Evolutionary conservation across 2,113 vertebrate genomes (phyloP).

Genomic region (Glareola pratincola): DNA sequence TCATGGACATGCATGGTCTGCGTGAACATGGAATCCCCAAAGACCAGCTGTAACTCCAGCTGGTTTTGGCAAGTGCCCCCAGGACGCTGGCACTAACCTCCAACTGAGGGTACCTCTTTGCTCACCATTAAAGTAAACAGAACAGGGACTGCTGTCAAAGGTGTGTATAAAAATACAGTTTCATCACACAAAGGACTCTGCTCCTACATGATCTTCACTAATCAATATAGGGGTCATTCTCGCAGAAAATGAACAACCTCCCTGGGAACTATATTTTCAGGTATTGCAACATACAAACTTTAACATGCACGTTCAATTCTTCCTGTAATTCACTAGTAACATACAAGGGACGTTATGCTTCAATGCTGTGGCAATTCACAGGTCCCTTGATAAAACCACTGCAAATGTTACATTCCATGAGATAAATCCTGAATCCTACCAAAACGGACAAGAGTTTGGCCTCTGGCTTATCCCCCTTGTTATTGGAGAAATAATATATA

Average conservation of each 20-base stretch:
- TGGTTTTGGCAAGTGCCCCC: not conserved
- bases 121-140: not conserved
- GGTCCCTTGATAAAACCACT: not conserved
- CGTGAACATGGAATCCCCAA: not conserved
- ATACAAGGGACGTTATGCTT: not conserved
- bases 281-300: not conserved
- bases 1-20: not conserved
- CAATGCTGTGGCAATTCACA: not conserved
- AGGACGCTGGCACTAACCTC: not conserved
- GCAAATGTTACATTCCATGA: not conserved
- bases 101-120: not conserved
- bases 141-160: not conserved
- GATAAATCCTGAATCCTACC: not conserved
- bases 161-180: not conserved
- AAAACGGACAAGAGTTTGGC: not conserved
- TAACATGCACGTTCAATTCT: not conserved
- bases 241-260: not conserved
- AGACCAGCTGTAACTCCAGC: not conserved
- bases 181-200: not conserved
- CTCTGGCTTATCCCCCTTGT: not conserved
- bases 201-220: not conserved
- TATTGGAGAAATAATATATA: not conserved
- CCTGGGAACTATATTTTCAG: not conserved
- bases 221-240: not conserved
- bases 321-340: not conserved